These are phyloP conservation scores for Julus scandinavius DNA, from an alignment of 2,888 invertebrate genomes.

Conservation along the genomic window DNA sequence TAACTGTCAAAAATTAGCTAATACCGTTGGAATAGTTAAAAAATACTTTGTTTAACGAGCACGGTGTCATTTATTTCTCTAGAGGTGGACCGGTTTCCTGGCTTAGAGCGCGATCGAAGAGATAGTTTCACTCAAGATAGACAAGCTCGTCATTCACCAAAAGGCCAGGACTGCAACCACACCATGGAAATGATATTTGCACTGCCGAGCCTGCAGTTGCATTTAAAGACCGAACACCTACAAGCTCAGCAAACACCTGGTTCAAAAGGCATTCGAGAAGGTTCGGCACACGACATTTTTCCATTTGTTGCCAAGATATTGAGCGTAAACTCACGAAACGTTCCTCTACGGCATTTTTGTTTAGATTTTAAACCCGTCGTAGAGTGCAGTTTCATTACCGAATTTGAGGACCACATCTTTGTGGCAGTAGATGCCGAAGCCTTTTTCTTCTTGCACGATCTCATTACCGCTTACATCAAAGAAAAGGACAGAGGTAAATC, in stretches of 20 bases:
- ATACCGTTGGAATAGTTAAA: background rate
- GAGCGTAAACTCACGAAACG: no score
- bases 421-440: constrained; percentile 98
- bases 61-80: constrained; percentile 54
- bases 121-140: constrained; percentile 65
- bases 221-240: constrained; percentile 90
- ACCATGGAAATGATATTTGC: constrained; percentile 96
- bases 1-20: constrained; percentile 65
- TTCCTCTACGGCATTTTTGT: constrained; percentile 17
- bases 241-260: constrained; percentile 79
- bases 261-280: background rate
- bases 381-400: constrained; percentile 96
- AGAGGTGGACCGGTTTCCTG: constrained; percentile 92
- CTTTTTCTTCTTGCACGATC: constrained; percentile 96
- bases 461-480: constrained; percentile 94
- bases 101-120: constrained; percentile 79
- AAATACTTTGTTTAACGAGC: background rate
- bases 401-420: constrained; percentile 98
- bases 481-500: constrained; percentile 80
- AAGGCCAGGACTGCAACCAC: constrained; percentile 82
- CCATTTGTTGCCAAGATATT: constrained; percentile 1
- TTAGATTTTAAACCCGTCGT: constrained; percentile 80
- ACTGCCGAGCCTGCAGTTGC: constrained; percentile 89
- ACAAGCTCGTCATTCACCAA: constrained; percentile 65
- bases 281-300: background rate